Evolutionary conservation across 2,113 vertebrate species (phyloP), one percentile per base, ranked within the genome.

Genomic region (Atherinomorus stipes): DNA sequence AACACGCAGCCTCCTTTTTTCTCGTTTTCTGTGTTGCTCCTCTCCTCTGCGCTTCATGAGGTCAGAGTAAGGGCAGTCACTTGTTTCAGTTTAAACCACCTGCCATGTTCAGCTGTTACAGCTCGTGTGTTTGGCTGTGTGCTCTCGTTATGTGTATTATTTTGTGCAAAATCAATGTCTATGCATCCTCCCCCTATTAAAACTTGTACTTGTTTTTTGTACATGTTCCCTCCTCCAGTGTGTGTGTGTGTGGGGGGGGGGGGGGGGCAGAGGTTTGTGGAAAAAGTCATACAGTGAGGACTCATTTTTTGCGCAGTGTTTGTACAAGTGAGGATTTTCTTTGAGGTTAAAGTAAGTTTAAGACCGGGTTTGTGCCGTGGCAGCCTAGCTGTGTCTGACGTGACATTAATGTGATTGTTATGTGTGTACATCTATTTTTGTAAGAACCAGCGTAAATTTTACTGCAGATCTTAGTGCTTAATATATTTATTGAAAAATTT

Each of bases 41-140:
- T 37, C 50, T 38, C 7, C 13, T 61, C 50, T 61, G 31, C 45
- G 71, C 2, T 11, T 26, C 28, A 49, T 11, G 52, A 78, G 85
- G 88, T 88, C 78, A 74, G 50, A 75, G 51, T 62, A 23, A 76
- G 80, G 85, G 80, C 72, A 85, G 59, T 47, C 52, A 52, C 65
- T 61, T 51, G 77, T 80, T 84, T 75, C 53, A 22, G 62, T 74
- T 44, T 70, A 60, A 71, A 85, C 70, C 80, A 82, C 72, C 80
- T 89, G 83, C 78, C 78, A 79, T 79, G 65, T 84, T 86, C 75
- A 68, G 62, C 83, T 84, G 83, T 60, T 70, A 37, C 38, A 42
- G 50, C n/a, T 7, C 19, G 10, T 40, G 19, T 51, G 21, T 63
- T 45, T 21, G 25, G 18, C 15, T 42, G 12, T 51, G 63, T 40